Conservation (phyloP, 2,113 vertebrate genomes). For the Eupsittula cactorum region DNA sequence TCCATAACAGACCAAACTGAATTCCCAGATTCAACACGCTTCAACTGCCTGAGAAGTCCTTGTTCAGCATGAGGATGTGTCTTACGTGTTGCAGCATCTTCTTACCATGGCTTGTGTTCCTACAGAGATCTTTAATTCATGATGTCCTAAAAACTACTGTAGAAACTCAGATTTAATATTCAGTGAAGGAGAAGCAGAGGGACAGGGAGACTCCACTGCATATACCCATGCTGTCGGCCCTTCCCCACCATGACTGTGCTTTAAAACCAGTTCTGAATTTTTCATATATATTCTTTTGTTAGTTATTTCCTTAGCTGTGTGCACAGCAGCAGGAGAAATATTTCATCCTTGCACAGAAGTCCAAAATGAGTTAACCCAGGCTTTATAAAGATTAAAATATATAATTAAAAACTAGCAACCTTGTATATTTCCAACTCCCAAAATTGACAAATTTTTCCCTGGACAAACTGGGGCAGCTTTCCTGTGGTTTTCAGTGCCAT, state of each 20-base stretch:
- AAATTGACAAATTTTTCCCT: background rate
- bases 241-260: background rate
- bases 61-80: background rate
- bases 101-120: background rate
- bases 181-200: conserved; percentile 30
- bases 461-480: background rate
- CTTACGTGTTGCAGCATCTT: background rate
- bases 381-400: background rate
- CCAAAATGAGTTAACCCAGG: background rate
- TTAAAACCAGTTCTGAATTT: background rate
- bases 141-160: conserved; percentile 13
- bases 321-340: background rate
- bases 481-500: background rate
- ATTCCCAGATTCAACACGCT: background rate
- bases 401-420: background rate
- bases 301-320: background rate
- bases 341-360: background rate
- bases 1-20: background rate
- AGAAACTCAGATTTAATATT: background rate
- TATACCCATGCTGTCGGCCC: background rate
- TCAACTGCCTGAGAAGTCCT: background rate
- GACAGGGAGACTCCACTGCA: background rate
- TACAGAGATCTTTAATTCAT: conserved; percentile 45
- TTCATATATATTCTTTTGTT: background rate
- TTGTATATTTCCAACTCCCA: background rate